Percentiles rank a stretch among this genome's conserved stretches.
Conservation (phyloP, 2,797 vertebrate species). For the Nannoperca obscura region DNA sequence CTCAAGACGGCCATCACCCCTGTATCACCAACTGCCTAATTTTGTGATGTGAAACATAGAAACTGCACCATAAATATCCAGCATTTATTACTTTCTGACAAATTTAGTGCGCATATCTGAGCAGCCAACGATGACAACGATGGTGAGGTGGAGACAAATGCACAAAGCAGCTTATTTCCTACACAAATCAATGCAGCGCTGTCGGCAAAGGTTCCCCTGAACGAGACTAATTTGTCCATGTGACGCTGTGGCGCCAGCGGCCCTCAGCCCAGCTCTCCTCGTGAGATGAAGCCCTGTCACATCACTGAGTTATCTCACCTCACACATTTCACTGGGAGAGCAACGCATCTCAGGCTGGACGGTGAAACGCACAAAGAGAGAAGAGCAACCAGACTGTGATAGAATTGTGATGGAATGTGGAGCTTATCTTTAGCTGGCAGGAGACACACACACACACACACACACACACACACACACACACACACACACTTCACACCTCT, state of each 20-base stretch:
- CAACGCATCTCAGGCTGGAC: constrained; percentile 22
- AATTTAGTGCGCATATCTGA: not conserved
- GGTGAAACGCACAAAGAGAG: constrained; percentile 24
- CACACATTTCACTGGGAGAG: constrained; percentile 40
- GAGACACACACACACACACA: constrained; percentile 32
- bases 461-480: constrained; percentile 8
- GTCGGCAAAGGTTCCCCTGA: constrained; percentile 19
- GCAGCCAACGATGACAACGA: constrained; percentile 29
- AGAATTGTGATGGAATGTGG: constrained; percentile 73
- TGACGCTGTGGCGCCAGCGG: constrained; percentile 22
- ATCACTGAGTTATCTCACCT: constrained; percentile 45
- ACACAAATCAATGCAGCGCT: constrained; percentile 61
- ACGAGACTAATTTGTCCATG: constrained; percentile 37
- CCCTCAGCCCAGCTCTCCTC: constrained; percentile 1
- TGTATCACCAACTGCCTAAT: not conserved
- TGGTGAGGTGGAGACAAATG: constrained; percentile 12
- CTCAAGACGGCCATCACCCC: not conserved
- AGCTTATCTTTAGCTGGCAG: constrained; percentile 69
- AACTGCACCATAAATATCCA: not conserved
- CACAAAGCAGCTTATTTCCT: constrained; percentile 51
- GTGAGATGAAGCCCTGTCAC: constrained; percentile 38
- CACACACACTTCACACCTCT: not conserved
- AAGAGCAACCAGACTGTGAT: constrained; percentile 61
- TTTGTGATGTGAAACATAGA: constrained; percentile 6
- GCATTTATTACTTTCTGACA: constrained; percentile 7